A percentile compares a stretch with the other conserved stretches of the same genome.
These are phyloP conservation scores for Nycticryphes semicollaris DNA, from an alignment of 2,113 vertebrate species.

Conservation along the genomic window DNA sequence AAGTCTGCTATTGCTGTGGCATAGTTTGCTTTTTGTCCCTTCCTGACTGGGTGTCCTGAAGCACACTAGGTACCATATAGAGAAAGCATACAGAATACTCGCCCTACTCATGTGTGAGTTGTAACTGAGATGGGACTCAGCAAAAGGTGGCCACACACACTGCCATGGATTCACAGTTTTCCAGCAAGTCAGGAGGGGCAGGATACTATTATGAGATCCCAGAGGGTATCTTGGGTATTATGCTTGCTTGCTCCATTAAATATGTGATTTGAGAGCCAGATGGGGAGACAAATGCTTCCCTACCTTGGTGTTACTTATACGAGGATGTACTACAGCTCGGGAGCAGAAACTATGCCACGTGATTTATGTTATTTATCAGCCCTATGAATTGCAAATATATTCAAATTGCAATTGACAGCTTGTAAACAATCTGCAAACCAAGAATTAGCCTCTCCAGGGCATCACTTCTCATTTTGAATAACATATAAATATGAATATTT, in stretches of 20 bases:
- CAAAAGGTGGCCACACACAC: neutral
- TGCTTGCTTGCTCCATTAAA: constrained; percentile 42
- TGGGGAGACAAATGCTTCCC: constrained; percentile 38
- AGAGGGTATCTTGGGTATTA: constrained; percentile 4
- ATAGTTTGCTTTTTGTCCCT: neutral
- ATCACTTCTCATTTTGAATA: constrained; percentile 14
- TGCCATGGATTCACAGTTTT: neutral
- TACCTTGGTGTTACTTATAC: constrained; percentile 13
- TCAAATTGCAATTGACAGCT: constrained; percentile 62
- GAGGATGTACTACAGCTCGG: neutral
- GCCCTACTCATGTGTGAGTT: neutral
- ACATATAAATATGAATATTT: constrained; percentile 63
- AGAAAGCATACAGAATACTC: neutral
- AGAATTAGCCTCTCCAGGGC: constrained; percentile 60
- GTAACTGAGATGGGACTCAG: neutral
- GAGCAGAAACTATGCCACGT: neutral
- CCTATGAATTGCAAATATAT: constrained; percentile 63
- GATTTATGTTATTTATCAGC: constrained; percentile 46
- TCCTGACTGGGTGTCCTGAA: neutral
- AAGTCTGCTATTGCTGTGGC: neutral
- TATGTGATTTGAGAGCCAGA: constrained; percentile 47
- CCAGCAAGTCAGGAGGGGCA: neutral
- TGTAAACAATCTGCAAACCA: constrained; percentile 67
- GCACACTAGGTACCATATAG: neutral
- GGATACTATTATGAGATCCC: neutral